phyloP scores from a whole-genome alignment of 2,888 invertebrate genomes.

The Andrena minutula region DNA sequence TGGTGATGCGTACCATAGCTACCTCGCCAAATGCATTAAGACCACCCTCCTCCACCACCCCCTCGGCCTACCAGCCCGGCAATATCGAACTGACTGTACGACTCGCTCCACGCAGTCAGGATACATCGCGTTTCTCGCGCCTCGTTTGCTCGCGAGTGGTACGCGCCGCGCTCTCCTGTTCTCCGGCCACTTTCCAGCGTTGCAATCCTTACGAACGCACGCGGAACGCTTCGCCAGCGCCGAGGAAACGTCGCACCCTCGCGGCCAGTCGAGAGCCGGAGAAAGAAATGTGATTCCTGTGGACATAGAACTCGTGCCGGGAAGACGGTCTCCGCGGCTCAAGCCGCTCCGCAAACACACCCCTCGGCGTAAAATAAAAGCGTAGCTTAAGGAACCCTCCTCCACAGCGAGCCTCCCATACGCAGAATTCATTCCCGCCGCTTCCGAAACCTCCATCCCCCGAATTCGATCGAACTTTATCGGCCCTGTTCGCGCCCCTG shows the following conservation, averaged over 20 bases:
- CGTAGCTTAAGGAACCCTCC: constrained; percentile 29
- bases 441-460: not conserved
- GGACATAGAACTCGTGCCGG: constrained; percentile 72
- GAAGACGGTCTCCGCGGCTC: constrained; percentile 54
- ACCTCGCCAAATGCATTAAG: constrained; percentile 84
- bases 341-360: constrained; percentile 45
- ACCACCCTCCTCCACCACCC: constrained; percentile 71
- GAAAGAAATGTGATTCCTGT: constrained; percentile 46
- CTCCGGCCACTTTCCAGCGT: not conserved
- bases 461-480: not conserved
- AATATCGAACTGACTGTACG: constrained; percentile 78
- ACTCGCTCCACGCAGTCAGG: constrained; percentile 43
- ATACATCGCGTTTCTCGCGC: constrained; percentile 55
- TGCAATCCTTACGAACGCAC: constrained; percentile 1
- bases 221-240: constrained; percentile 1
- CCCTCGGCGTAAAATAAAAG: constrained; percentile 52
- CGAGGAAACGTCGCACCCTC: not conserved
- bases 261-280: not conserved
- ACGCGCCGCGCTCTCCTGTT: constrained; percentile 8
- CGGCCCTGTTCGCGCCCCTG: not conserved
- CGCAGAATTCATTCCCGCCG: not conserved
- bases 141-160: constrained; percentile 36
- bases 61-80: constrained; percentile 58
- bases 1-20: constrained; percentile 83
- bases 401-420: not conserved